A percentile compares a stretch with the other conserved stretches of the same genome.
Conservation (phyloP, 2,888 invertebrate genomes). For the Drosophila ezoana region DNA sequence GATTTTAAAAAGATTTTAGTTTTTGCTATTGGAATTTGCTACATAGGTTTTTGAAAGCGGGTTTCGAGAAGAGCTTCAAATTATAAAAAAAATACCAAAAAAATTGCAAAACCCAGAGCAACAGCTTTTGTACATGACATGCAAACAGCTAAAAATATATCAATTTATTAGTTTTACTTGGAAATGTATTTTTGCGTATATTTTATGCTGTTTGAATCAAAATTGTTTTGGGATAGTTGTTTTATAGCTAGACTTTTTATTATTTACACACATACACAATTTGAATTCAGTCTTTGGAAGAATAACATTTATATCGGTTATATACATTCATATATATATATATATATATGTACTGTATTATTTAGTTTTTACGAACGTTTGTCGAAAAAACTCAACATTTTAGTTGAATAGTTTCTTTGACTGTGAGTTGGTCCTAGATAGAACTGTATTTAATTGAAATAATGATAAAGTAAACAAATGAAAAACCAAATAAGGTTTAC, state of each 20-base stretch:
- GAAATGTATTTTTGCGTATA: constrained; percentile 7
- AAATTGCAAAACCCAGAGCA: constrained; percentile 5
- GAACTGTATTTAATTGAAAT: constrained; percentile 6
- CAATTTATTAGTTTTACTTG: background rate
- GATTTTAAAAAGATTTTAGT: constrained; percentile 9
- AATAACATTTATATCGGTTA: constrained; percentile 78
- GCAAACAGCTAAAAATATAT: constrained; percentile 1
- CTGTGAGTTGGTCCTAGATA: constrained; percentile 54
- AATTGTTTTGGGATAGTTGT: constrained; percentile 16
- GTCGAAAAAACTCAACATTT: constrained; percentile 9
- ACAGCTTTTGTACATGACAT: constrained; percentile 1
- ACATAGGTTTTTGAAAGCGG: constrained; percentile 27
- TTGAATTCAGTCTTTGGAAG: constrained; percentile 84
- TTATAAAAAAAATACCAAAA: constrained; percentile 3
- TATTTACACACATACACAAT: constrained; percentile 81
- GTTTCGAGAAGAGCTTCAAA: background rate
- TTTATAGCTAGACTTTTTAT: constrained; percentile 36
- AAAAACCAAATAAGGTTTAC: background rate
- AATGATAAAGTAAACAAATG: background rate
- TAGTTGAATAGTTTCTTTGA: constrained; percentile 8
- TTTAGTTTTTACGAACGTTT: too few relatives aligned
- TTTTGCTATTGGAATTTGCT: constrained; percentile 36
- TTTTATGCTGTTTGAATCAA: constrained; percentile 6
- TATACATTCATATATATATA: constrained; percentile 40
- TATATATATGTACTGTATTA: too few relatives aligned